These are phyloP conservation scores for Myocastor coypus DNA, from an alignment of 2,113 vertebrate genomes.

Conservation along the genomic window DNA sequence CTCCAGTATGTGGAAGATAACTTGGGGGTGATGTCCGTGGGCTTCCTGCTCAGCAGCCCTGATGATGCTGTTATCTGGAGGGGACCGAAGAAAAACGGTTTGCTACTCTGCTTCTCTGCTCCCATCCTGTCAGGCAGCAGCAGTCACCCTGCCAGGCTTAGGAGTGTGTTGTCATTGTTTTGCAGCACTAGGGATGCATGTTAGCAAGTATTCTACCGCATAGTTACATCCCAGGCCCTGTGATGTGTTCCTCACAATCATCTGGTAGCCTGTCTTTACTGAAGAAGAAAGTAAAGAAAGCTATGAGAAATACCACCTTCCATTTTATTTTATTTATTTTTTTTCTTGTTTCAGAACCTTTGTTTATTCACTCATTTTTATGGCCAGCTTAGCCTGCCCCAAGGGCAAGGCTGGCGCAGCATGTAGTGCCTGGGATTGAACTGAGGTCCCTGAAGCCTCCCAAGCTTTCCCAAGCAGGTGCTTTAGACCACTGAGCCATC, in stretches of 20 bases:
- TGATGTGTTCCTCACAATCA: neutral
- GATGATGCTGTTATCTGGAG: constrained; percentile 99
- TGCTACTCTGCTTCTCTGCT: constrained; percentile 63
- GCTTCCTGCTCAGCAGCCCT: constrained; percentile 95
- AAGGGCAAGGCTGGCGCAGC: no score
- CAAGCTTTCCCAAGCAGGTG: no score
- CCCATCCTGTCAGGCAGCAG: neutral
- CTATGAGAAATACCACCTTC: neutral
- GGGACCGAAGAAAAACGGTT: constrained; percentile 98
- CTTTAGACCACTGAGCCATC: no score
- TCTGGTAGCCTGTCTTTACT: neutral
- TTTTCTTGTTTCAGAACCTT: no score
- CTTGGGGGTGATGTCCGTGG: constrained; percentile 97
- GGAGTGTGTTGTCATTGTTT: no score
- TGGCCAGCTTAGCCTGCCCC: no score
- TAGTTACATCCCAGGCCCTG: neutral
- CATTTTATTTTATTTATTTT: no score
- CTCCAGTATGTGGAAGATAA: constrained; percentile 97
- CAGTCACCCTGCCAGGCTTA: neutral
- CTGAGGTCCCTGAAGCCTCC: no score
- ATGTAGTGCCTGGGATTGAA: no score
- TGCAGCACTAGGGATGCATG: no score
- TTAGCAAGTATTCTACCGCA: neutral
- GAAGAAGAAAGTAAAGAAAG: neutral
- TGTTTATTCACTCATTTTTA: no score